These are phyloP conservation scores for Heliopora coerulea DNA, from an alignment of 92 coral and sea anemone genomes.

Conservation along the genomic window DNA sequence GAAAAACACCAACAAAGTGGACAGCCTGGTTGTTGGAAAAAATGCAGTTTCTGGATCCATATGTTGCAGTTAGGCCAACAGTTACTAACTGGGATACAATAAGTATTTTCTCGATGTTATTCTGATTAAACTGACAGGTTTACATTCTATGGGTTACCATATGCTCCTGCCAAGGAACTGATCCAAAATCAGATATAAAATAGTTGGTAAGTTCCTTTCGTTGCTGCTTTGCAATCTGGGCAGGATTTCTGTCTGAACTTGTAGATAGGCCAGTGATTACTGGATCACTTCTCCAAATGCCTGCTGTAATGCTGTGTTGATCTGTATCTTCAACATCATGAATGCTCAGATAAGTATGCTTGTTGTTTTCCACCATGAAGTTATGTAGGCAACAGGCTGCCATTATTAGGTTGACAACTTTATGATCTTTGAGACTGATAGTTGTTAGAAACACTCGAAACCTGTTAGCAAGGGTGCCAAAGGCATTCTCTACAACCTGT, in stretches of 20 bases:
- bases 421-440: constrained; percentile 30
- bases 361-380: too few species aligned
- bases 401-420: constrained; percentile 32
- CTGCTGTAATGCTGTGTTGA: constrained; percentile 34
- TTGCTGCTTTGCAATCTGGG: constrained; percentile 52
- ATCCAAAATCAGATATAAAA: constrained; percentile 41
- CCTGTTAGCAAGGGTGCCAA: constrained; percentile 31
- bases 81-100: constrained; percentile 42
- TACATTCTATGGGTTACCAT: constrained; percentile 23
- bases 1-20: constrained; percentile 38
- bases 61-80: too few species aligned
- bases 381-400: constrained; percentile 49
- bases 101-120: constrained; percentile 14
- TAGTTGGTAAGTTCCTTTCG: constrained; percentile 42
- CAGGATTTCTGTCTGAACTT: constrained; percentile 56
- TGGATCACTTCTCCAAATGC: constrained; percentile 49
- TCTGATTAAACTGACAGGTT: not conserved
- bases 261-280: constrained; percentile 27
- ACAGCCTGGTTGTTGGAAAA: constrained; percentile 45
- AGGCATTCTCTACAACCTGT: too few species aligned
- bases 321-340: constrained; percentile 48
- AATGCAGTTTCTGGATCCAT: too few species aligned
- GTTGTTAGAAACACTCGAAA: constrained; percentile 39
- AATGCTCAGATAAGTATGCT: constrained; percentile 49
- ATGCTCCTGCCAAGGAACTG: constrained; percentile 53